These are phyloP conservation scores for human DNA, from an alignment of 2,113 vertebrate species.

Conservation along the genomic window DNA sequence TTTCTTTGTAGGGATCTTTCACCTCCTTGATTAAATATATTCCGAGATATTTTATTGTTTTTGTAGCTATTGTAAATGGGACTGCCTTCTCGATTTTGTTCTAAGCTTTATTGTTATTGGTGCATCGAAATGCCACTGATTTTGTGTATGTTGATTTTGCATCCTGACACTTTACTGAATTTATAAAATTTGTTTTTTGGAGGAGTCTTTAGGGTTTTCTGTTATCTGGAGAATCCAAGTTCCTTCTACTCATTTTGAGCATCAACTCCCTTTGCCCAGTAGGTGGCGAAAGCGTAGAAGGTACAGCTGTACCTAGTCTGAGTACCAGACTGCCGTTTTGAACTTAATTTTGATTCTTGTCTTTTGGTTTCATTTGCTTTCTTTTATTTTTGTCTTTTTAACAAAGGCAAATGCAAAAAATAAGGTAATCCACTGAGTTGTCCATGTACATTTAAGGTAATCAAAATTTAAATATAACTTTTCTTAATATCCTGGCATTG, in stretches of 20 bases:
- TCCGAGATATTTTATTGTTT: too few relatives aligned
- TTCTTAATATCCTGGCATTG: not conserved
- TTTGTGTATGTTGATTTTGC: too few relatives aligned
- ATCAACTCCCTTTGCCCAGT: not conserved
- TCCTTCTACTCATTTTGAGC: not conserved
- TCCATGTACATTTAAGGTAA: not conserved
- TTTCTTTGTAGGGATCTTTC: too few relatives aligned
- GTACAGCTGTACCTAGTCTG: not conserved
- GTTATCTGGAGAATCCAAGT: not conserved
- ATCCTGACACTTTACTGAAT: too few relatives aligned
- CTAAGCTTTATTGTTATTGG: too few relatives aligned
- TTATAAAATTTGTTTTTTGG: too few relatives aligned
- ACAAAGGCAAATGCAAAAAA: not conserved
- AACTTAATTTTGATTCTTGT: not conserved
- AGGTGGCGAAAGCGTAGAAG: not conserved
- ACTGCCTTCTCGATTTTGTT: too few relatives aligned
- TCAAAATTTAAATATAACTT: not conserved
- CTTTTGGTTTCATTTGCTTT: not conserved
- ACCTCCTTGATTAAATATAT: too few relatives aligned
- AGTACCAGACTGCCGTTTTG: not conserved
- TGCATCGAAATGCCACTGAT: too few relatives aligned
- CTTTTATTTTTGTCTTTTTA: not conserved
- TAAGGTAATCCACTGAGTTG: not conserved
- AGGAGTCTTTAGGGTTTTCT: not conserved
- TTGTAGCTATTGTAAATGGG: too few relatives aligned